Evolutionary conservation across 1,140 invertebrate genomes (phyloP).

Genomic region (Drosophila jambulina): DNA sequence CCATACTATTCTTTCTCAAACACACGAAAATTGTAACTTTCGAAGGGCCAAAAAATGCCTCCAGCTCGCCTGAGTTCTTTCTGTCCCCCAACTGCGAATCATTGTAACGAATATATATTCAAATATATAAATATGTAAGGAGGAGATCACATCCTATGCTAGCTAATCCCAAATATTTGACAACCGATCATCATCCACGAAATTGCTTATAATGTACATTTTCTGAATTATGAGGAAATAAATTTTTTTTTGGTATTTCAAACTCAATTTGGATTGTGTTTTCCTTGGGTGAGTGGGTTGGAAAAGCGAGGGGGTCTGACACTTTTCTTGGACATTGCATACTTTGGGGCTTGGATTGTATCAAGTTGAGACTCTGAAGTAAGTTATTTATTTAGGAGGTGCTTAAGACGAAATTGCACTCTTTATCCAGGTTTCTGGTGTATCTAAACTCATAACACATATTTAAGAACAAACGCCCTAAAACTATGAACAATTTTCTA

Average conservation of each 20-base stretch:
- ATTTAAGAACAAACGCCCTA: too few relatives aligned
- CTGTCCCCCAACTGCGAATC: slow-evolving; percentile 7
- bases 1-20: slow-evolving; percentile 5
- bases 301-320: too few relatives aligned
- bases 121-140: neutral
- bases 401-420: too few relatives aligned
- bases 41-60: slow-evolving; percentile 6
- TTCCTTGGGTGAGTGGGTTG: neutral
- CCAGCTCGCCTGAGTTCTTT: slow-evolving; percentile 15
- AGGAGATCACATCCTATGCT: slow-evolving; percentile 9
- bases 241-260: slow-evolving; percentile 79
- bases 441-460: too few relatives aligned
- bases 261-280: slow-evolving; percentile 41
- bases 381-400: too few relatives aligned
- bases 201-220: slow-evolving; percentile 55
- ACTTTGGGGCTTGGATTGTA: neutral
- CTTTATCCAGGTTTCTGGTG: too few relatives aligned
- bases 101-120: slow-evolving; percentile 7
- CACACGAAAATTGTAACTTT: slow-evolving; percentile 25
- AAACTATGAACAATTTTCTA: too few relatives aligned
- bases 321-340: neutral
- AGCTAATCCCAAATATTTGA: slow-evolving; percentile 40
- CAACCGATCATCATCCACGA: slow-evolving; percentile 39
- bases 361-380: too few relatives aligned
- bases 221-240: slow-evolving; percentile 65